Percentiles rank a stretch among this genome's conserved stretches.
Evolutionary conservation across 2,888 invertebrate species (phyloP).

Genomic region (Ormyrus thymus): DNA sequence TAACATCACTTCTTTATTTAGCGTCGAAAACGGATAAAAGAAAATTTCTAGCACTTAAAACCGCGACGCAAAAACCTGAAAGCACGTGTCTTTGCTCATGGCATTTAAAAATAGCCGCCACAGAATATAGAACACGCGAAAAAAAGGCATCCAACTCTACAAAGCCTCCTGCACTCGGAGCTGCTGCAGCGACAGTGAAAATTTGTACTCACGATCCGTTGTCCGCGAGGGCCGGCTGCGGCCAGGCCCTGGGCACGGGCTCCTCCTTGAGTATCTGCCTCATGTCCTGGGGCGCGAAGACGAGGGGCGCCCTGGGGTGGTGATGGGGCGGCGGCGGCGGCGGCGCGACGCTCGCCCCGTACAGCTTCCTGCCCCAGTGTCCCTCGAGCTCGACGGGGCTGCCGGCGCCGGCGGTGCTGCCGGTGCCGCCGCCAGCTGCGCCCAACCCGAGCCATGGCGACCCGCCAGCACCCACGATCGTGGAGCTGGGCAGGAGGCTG

Average conservation of each 20-base stretch:
- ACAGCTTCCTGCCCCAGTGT: slow-evolving; percentile 73
- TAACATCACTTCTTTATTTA: no score
- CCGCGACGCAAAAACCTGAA: no score
- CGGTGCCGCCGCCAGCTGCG: slow-evolving; percentile 71
- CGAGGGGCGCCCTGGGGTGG: slow-evolving; percentile 71
- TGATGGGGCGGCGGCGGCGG: slow-evolving; percentile 73
- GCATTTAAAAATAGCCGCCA: no score
- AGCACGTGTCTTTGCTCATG: no score
- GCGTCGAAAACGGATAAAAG: no score
- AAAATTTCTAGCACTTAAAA: no score
- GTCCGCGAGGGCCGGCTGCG: slow-evolving; percentile 71
- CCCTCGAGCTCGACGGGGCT: slow-evolving; percentile 73
- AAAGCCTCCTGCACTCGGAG: no score
- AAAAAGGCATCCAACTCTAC: no score
- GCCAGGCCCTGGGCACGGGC: slow-evolving; percentile 73
- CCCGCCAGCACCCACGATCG: slow-evolving; percentile 74
- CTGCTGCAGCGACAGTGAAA: no score
- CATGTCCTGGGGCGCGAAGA: slow-evolving; percentile 74
- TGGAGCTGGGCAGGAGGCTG: slow-evolving; percentile 75
- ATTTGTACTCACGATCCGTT: slow-evolving; percentile 64
- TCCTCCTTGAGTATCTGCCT: slow-evolving; percentile 73
- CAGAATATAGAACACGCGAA: no score
- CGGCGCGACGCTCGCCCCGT: slow-evolving; percentile 72
- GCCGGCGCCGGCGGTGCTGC: slow-evolving; percentile 70
- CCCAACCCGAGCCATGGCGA: slow-evolving; percentile 74